Base-by-base conservation (phyloP, 2,113 vertebrate species). In the Eurystomus gularis region DNA sequence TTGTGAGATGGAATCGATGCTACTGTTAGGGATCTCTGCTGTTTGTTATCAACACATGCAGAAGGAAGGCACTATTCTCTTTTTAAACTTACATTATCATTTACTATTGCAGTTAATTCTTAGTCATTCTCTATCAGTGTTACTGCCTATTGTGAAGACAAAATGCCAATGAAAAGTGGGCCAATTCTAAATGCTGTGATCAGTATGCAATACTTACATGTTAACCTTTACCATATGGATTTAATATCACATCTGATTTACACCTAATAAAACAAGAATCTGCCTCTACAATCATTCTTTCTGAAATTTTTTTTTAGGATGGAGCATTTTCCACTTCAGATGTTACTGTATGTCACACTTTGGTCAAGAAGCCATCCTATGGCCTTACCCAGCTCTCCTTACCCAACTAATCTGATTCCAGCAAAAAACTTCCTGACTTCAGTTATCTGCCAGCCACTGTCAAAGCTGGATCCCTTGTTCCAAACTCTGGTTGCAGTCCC, bases 161-260 rank as follows among this genome's bases (percentile, higher is more conserved):
- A 96, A 88, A 88, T 91, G 49, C 62, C 95, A 80, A 93, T 97
- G 95, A 97, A 97, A 97, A 94, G 82, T 82, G 65, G 87, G 46
- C 64, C 93, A 87, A 7, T 61, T 76, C 71, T 85, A 85, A 97
- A 90, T 92, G 86, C 93, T 86, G 85, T 33, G 44, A 92, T 97
- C 96, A 93, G 93, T 96, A 90, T 93, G 77, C 86, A 93, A 93
- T 96, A 90, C 76, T 91, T 97, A 97, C 75, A 93, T 80, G 78
- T 82, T 97, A 81, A 97, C 95, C 73, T 88, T 97, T 96, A 94
- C 95, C 90, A 84, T 96, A 97, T 97, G 65, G 97, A 98, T 97
- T 98, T 97, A 97, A 93, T 93, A 97, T 97, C 94, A 93, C 83
- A 46, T 94, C 83, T 97, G 97, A 97, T 98, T 97, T 97, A 97